Conservation (phyloP, 2,888 invertebrate species). For the Lasioglossum leucozonium region DNA sequence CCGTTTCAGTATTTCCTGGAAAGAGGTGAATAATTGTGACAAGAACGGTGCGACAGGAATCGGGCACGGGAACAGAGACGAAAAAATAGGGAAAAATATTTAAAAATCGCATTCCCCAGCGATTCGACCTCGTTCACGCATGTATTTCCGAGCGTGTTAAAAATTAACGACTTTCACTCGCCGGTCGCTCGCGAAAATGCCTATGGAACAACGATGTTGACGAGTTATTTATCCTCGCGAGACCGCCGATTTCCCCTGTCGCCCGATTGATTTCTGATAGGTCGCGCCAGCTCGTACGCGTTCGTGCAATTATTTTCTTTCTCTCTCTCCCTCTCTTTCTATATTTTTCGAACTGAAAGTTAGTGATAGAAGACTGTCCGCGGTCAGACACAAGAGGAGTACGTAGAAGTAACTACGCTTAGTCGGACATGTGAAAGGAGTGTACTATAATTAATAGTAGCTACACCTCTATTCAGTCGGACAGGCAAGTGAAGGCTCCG, state of each 20-base stretch:
- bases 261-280: constrained; percentile 55
- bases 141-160: constrained; percentile 53
- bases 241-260: constrained; percentile 57
- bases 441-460: not conserved
- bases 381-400: not conserved
- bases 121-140: constrained; percentile 29
- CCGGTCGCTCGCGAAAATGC: constrained; percentile 30
- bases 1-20: not conserved
- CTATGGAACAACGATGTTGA: constrained; percentile 53
- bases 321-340: not conserved
- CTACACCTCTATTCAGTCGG: not conserved
- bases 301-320: constrained; percentile 37
- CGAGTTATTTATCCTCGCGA: constrained; percentile 54
- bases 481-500: not conserved
- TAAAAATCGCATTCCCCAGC: constrained; percentile 7
- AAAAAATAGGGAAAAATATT: constrained; percentile 32
- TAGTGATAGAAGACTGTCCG: not conserved
- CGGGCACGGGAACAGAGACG: not conserved
- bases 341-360: not conserved
- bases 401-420: not conserved
- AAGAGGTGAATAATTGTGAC: not conserved
- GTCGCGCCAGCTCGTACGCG: constrained; percentile 11
- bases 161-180: constrained; percentile 69
- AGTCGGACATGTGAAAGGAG: not conserved
- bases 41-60: not conserved